A percentile compares a stretch with the other conserved stretches of the same genome.
Evolutionary conservation across 2,113 vertebrate genomes (phyloP).

Genomic region (Heliornis fulica): DNA sequence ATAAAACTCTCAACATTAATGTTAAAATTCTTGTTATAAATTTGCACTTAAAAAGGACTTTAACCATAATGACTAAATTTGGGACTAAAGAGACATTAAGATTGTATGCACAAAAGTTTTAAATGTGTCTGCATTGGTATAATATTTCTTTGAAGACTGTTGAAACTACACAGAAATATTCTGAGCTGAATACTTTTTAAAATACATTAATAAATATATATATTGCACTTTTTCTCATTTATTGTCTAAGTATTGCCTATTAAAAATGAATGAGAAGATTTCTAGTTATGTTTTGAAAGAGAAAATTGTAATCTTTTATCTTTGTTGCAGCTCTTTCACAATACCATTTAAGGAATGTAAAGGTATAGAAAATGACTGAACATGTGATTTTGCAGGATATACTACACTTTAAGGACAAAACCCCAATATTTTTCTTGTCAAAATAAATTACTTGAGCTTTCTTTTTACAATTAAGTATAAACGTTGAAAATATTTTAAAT

Average conservation of each 20-base stretch:
- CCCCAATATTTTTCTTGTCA: neutral
- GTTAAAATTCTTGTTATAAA: neutral
- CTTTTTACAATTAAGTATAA: neutral
- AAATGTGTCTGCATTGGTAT: fast-evolving
- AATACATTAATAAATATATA: neutral
- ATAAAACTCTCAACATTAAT: neutral
- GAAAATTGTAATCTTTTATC: neutral
- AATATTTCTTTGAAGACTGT: neutral
- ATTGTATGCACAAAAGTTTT: neutral
- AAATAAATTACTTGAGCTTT: neutral
- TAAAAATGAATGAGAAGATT: neutral
- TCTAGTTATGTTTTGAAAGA: neutral
- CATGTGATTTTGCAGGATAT: neutral
- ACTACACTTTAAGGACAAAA: neutral
- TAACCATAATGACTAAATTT: neutral
- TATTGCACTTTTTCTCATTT: neutral
- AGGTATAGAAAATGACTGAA: neutral
- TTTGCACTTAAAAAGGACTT: neutral
- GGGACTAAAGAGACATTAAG: neutral
- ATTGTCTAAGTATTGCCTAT: neutral
- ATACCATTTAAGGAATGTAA: neutral
- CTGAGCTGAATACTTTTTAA: neutral
- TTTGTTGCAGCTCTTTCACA: neutral
- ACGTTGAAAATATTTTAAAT: neutral
- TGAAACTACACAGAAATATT: neutral